Base-by-base conservation (phyloP, 1,140 invertebrate species). In the Mercenaria mercenaria region DNA sequence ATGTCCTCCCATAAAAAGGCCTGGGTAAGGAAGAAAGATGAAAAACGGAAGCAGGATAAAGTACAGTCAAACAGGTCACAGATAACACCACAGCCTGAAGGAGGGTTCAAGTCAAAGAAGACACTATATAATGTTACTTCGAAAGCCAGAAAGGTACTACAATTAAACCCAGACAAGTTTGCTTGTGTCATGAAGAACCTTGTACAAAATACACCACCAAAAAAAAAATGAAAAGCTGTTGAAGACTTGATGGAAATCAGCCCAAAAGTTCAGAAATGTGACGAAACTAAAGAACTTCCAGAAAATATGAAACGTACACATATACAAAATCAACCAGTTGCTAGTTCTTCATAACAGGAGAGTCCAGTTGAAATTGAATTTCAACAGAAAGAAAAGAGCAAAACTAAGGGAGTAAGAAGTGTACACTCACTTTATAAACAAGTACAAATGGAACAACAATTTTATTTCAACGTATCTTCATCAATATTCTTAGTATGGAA, bases 61-160 rank as follows among this genome's bases (percentile, higher is more conserved):
- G 15, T 26, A 76, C 72, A 15, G 72, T 50, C 39, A 76, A 76
- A 43, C 37, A n/a, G 43, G 37, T 76, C 72, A 72, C 15, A 72
- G 67, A 72, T 41, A 72, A 37, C 67, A 72, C 67, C 67, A 72
- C 67, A 72, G 67, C 37, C 67, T 72, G 67, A 76, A 76, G 26
- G 37, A 43, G 72, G 72, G 39, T 76, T 43, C 39, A 41, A n/a
- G 23, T 76, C 72, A 76, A 76, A 43, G 72, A 76, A 76, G 39
- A 76, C 72, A 76, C 39, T 76, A 8, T 76, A 76, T 29, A 76
- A 76, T 76, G 72, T 76, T 2, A 76, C 72, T n/a, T 43, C 6
- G 37, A 76, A 76, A 76, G 39, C 72, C 34, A 76, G 72, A 76
- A 76, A 76, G 39, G 34, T 43, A 43, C 72, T 76, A n/a, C 72